Base-by-base conservation (phyloP, 2,797 vertebrate species). In the Lindbergichthys nudifrons region DNA sequence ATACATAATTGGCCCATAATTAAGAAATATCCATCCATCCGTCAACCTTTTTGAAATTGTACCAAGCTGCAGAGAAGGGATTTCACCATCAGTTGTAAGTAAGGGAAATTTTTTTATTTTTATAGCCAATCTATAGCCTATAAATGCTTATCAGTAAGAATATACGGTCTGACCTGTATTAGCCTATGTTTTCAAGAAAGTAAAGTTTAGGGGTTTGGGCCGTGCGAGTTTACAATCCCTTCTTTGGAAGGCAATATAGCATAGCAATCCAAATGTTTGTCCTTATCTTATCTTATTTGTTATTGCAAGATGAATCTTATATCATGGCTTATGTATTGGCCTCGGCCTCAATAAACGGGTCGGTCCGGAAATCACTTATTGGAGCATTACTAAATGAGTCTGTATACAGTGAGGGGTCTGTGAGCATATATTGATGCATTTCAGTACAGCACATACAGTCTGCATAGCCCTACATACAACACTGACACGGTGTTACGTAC, bases 101-200 rank as follows among this genome's bases (percentile, higher is more conserved):
- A 64, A 64, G 36, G 21, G 13, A 70, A 62, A n/a, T n/a, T n/a
- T n/a, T n/a, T n/a, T n/a, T 36, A 65, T 59, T 61, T 46, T 54
- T 39, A 3, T 16, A 48, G 32, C 47, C 30, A 48, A 2, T 47
- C 15, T 23, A 23, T 59, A 36, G 3, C 18, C 21, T 52, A 16
- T 19, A 61, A 21, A 47, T 47, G 10, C n/a, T 41, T 42, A 13
- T 42, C 21, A 48, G 50, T 51, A 51, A 18, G 30, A 14, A 39
- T 14, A 51, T 19, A 53, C 3, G 9, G 9, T 57, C 26, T 26
- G 26, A 26, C 26, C 26, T 26, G 26, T 26, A 26, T 26, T 26
- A 26, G 26, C 26, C 26, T 26, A 5, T 26, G 26, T 26, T 26
- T 26, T 26, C 4, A 26, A 26, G 26, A 26, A 26, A 26, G 4